Percentiles rank a stretch among this genome's conserved stretches.
Conservation (phyloP, 2,113 vertebrate genomes). For the Cyprinodon variegatus region DNA sequence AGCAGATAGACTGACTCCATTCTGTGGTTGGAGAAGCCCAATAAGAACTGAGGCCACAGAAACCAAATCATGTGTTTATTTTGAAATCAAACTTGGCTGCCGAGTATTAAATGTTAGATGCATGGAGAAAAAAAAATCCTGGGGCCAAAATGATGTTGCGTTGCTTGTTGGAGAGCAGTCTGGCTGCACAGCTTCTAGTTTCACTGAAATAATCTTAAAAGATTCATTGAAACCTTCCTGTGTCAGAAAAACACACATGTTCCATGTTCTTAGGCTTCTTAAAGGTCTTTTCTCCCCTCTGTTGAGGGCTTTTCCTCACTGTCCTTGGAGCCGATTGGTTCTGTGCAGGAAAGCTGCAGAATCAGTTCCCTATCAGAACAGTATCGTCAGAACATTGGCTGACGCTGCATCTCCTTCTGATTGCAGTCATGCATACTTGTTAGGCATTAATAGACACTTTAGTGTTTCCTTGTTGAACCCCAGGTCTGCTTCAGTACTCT, state of each 20-base stretch:
- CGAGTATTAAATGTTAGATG: slow-evolving; percentile 42
- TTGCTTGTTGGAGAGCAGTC: slow-evolving; percentile 13
- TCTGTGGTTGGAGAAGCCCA: slow-evolving; percentile 26
- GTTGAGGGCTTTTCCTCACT: not conserved
- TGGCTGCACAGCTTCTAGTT: not conserved
- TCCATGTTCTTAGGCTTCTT: not conserved
- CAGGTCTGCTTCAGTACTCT: slow-evolving; percentile 8
- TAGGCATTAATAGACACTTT: slow-evolving; percentile 46
- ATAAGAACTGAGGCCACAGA: slow-evolving; percentile 41
- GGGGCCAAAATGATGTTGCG: slow-evolving; percentile 41
- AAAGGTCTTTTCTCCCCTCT: not conserved
- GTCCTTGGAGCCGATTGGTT: slow-evolving; percentile 27
- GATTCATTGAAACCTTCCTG: not conserved
- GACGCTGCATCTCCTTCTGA: slow-evolving; percentile 41
- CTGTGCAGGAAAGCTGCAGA: slow-evolving; percentile 14
- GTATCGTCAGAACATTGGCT: slow-evolving; percentile 51
- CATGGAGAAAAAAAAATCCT: slow-evolving; percentile 20
- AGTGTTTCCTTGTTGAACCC: slow-evolving; percentile 39
- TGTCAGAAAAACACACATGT: not conserved
- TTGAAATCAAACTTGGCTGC: slow-evolving; percentile 83
- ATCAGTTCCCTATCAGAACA: slow-evolving; percentile 38
- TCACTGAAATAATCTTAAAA: not conserved
- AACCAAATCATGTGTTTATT: slow-evolving; percentile 55
- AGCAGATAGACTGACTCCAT: slow-evolving; percentile 22
- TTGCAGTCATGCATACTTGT: slow-evolving; percentile 44